Conservation (phyloP, 2,888 invertebrate species). For the Seira musarum region DNA sequence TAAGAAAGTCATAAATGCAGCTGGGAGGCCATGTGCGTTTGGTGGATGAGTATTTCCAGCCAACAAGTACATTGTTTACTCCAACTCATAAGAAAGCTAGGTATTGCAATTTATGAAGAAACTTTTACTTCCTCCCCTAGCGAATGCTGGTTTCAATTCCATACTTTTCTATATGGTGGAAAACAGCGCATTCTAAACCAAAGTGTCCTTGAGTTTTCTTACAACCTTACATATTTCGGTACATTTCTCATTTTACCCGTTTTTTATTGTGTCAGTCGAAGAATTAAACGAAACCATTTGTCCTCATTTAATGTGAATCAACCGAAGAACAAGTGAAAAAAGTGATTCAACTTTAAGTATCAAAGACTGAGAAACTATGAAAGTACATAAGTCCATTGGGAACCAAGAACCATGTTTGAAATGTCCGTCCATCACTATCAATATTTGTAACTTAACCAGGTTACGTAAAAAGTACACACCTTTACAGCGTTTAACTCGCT, state of each 20-base stretch:
- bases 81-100: background rate
- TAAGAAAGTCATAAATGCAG: conserved; percentile 6
- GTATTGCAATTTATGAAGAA: background rate
- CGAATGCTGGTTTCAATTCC: too few species aligned
- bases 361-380: background rate
- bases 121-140: background rate
- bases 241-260: conserved; percentile 16
- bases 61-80: background rate
- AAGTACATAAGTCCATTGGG: background rate
- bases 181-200: too few species aligned
- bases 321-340: background rate
- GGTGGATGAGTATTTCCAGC: too few species aligned
- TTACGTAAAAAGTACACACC: background rate
- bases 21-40: too few species aligned
- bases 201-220: background rate
- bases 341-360: conserved; percentile 1
- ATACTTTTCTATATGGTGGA: too few species aligned
- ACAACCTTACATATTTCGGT: background rate
- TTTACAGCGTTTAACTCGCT: too few species aligned
- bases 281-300: conserved; percentile 22
- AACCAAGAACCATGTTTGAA: background rate
- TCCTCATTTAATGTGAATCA: conserved; percentile 38
- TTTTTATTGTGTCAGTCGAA: background rate
- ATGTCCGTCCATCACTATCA: background rate
- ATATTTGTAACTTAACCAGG: background rate